Percentiles rank a stretch among this genome's conserved stretches.
Conservation (phyloP, 1,140 invertebrate species). For the Melipona quadrifasciata region DNA sequence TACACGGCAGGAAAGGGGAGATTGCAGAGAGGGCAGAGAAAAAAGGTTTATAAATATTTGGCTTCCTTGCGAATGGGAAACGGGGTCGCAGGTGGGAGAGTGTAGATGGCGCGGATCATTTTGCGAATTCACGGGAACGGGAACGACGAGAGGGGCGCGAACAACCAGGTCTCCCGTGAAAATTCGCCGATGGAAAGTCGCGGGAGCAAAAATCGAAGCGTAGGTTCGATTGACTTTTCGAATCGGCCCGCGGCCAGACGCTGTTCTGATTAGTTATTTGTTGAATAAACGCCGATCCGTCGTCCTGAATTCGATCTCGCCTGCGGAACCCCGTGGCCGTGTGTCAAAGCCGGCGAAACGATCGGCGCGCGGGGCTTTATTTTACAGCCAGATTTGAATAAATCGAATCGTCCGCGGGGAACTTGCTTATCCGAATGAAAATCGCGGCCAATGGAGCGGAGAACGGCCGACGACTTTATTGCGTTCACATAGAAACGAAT, state of each 20-base stretch:
- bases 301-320: background rate
- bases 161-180: background rate
- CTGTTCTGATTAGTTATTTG: slow-evolving; percentile 33
- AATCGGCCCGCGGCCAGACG: background rate
- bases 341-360: slow-evolving; percentile 6
- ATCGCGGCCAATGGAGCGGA: background rate
- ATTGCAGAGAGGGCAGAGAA: no score
- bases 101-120: background rate
- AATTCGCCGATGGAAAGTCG: background rate
- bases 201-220: background rate
- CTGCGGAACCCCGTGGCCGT: no score
- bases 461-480: background rate
- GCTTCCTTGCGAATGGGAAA: background rate
- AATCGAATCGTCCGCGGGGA: background rate
- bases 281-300: slow-evolving; percentile 8
- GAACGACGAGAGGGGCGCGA: background rate
- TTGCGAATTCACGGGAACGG: background rate
- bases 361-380: background rate
- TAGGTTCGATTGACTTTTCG: slow-evolving; percentile 7
- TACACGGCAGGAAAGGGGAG: background rate
- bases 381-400: slow-evolving; percentile 2
- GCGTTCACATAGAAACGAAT: background rate
- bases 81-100: background rate
- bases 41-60: slow-evolving; percentile 13
- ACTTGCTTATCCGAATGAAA: slow-evolving; percentile 3